These are phyloP conservation scores for Pachypeltis micranthus DNA, from an alignment of 1,140 invertebrate species.

Conservation along the genomic window DNA sequence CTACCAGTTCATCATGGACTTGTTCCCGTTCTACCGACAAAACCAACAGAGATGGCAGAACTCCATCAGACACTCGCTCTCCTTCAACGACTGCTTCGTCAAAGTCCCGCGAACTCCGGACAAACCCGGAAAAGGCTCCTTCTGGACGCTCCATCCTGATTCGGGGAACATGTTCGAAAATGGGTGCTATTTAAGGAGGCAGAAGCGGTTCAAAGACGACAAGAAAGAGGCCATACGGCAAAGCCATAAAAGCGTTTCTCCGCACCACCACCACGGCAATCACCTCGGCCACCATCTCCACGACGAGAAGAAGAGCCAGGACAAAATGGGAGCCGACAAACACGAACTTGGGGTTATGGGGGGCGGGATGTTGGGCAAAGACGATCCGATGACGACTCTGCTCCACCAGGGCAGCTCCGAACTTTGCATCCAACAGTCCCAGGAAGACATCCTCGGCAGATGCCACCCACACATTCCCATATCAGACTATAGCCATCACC, in stretches of 20 bases:
- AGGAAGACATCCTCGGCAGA: conserved; percentile 52
- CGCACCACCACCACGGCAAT: conserved; percentile 37
- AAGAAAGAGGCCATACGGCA: conserved; percentile 79
- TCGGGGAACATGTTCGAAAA: conserved; percentile 99
- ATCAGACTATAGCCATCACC: conserved; percentile 46
- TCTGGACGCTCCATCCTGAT: conserved; percentile 97
- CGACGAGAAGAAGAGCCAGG: conserved; percentile 25
- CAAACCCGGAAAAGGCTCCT: conserved; percentile 91
- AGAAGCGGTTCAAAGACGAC: conserved; percentile 96
- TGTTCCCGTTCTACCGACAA: conserved; percentile 96
- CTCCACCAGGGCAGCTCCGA: conserved; percentile 25
- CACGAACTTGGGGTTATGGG: conserved; percentile 21
- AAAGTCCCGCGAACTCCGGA: conserved; percentile 97
- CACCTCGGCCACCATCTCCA: conserved; percentile 37
- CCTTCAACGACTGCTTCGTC: conserved; percentile 99
- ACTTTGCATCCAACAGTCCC: conserved; percentile 40
- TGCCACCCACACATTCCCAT: conserved; percentile 42
- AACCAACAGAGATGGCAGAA: conserved; percentile 99
- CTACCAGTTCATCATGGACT: conserved; percentile 99
- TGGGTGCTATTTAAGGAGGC: conserved; percentile 90
- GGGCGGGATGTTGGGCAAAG: conserved; percentile 19
- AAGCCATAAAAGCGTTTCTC: conserved; percentile 53
- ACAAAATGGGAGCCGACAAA: conserved; percentile 37
- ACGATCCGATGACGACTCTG: conserved; percentile 21
- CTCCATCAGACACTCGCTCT: conserved; percentile 86